These are phyloP conservation scores for Heterochromis multidens DNA, from an alignment of 2,113 vertebrate species.

Conservation along the genomic window DNA sequence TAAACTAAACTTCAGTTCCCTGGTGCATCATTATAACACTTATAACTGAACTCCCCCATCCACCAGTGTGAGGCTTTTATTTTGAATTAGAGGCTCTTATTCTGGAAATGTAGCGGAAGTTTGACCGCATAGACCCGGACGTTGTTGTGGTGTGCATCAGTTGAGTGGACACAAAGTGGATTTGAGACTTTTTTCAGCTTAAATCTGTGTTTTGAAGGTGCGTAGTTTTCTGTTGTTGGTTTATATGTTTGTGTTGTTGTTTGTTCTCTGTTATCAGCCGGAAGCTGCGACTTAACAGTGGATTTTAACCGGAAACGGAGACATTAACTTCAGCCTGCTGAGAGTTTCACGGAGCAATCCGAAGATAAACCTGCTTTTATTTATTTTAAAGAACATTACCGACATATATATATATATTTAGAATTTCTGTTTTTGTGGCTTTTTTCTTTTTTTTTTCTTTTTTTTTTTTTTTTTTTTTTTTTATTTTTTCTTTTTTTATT, in stretches of 20 bases:
- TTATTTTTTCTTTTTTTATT: too few species aligned
- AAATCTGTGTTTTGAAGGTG: background rate
- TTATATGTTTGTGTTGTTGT: rapidly evolving
- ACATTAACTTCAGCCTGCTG: background rate
- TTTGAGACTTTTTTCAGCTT: background rate
- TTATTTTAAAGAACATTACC: background rate
- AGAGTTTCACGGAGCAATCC: background rate
- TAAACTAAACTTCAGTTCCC: background rate
- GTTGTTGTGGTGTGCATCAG: background rate
- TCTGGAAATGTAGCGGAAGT: conserved; percentile 4
- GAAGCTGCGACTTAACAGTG: background rate
- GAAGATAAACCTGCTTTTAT: background rate
- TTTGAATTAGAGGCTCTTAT: background rate
- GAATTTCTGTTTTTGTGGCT: background rate
- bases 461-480: too few species aligned
- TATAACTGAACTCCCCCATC: too few species aligned
- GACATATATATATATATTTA: too few species aligned
- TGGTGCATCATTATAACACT: too few species aligned
- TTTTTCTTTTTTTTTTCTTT: background rate
- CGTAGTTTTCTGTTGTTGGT: rapidly evolving
- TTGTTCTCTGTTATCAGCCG: background rate
- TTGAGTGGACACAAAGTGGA: background rate
- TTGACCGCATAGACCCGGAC: background rate
- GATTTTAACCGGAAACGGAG: background rate
- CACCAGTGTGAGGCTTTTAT: background rate